Evolutionary conservation across 1,140 invertebrate genomes (phyloP), one percentile per base, ranked within the genome.

Genomic region (Musca vetustissima): DNA sequence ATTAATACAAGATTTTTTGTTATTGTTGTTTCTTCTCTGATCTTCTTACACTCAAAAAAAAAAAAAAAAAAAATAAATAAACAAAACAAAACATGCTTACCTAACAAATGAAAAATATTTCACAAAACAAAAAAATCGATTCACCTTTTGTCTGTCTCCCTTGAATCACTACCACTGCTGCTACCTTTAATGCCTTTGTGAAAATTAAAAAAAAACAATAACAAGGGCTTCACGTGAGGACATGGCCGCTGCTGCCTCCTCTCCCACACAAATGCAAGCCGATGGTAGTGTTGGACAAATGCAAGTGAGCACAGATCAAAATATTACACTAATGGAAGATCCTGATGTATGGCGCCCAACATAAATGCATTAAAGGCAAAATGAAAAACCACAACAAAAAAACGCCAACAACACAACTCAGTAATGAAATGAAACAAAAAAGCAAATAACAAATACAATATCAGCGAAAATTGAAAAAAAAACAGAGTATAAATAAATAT

Each of bases 311-410:
- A 87, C 85, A 74, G 86, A 88, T 83, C 87, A 89, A 73, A 88
- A 90, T 83, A 89, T 90, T 74, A 93, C 92, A 71, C 87, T 93
- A 67, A 93, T 93, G 91, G 92, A 93, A 86, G 92, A 93, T 85
- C 92, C 92, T 55, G 92, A 93, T 85, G 91, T 93, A 74, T 93
- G 92, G 92, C 91, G 92, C 83, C 92, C 91, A 78, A 93, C 92
- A 88, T 93, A 93, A 92, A 86, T 83, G 14, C 52, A 68, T 49
- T 50, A 50, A 57, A 28, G 24, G 13, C 36, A 43, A 43, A 6
- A 3, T 32, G 28, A n/a, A n/a, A n/a, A n/a, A n/a, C n/a, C n/a
- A 24, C 47, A 67, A 53, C 43, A 53, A 32, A 66, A n/a, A 48
- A 36, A 53, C 53, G 8, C 3, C 19, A 65, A 48, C 64, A 1